Conservation (phyloP, 2,113 vertebrate species). For the Brachionichthys hirsutus region DNA sequence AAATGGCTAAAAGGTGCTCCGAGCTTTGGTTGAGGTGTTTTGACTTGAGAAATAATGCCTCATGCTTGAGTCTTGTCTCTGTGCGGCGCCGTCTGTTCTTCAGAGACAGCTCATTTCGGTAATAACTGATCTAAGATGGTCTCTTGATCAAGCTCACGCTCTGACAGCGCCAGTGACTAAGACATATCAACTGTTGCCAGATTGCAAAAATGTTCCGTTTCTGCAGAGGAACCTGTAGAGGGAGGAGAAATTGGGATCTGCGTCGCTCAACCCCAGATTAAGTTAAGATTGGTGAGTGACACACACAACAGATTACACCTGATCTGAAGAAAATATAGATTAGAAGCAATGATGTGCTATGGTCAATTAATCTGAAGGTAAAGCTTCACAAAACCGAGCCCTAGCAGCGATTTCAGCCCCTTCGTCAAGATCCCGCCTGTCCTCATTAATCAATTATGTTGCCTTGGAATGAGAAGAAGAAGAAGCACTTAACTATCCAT, state of each 20-base stretch:
- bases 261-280: conserved; percentile 53
- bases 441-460: conserved; percentile 46
- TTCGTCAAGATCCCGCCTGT: conserved; percentile 35
- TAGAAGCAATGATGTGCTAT: conserved; percentile 1
- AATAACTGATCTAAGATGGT: conserved; percentile 30
- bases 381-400: conserved; percentile 20
- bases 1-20: conserved; percentile 28
- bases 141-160: conserved; percentile 48
- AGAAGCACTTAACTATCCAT: conserved; percentile 44
- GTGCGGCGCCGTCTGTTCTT: conserved; percentile 1
- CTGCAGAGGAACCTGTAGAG: conserved; percentile 7
- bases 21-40: conserved; percentile 31
- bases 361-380: conserved; percentile 15
- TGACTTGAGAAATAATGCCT: conserved; percentile 16
- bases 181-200: conserved; percentile 15
- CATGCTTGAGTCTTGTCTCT: not conserved
- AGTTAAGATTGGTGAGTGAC: conserved; percentile 42
- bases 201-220: conserved; percentile 35
- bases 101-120: conserved; percentile 39
- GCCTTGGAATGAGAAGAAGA: conserved; percentile 24
- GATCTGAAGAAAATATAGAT: conserved; percentile 32
- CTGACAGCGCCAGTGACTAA: conserved; percentile 28
- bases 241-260: conserved; percentile 23
- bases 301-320: conserved; percentile 21
- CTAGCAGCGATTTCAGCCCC: conserved; percentile 31